phyloP scores from a whole-genome alignment of 2,888 invertebrate species.

The Thereva unica region DNA sequence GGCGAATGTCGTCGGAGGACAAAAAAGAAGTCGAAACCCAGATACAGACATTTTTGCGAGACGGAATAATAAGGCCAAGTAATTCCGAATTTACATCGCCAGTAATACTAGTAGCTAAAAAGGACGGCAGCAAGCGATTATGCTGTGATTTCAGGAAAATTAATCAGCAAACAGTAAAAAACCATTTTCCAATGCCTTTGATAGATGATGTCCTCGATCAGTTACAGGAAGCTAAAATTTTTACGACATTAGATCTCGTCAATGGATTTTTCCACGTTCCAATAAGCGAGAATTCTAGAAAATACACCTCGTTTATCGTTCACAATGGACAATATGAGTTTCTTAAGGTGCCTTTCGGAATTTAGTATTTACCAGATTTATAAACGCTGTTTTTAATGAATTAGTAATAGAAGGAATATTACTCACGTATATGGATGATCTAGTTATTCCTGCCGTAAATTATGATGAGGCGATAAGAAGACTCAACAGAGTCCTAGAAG shows the following conservation, averaged over 20 bases:
- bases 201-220: slow-evolving; percentile 46
- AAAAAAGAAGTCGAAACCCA: slow-evolving; percentile 21
- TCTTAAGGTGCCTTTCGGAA: slow-evolving; percentile 51
- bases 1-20: slow-evolving; percentile 43
- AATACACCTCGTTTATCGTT: slow-evolving; percentile 38
- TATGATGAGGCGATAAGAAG: slow-evolving; percentile 28
- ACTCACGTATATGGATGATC: slow-evolving; percentile 20
- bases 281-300: slow-evolving; percentile 30
- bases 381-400: slow-evolving; percentile 18
- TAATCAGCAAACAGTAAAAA: too few species aligned
- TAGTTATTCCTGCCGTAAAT: slow-evolving; percentile 15
- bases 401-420: slow-evolving; percentile 17
- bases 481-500: slow-evolving; percentile 1
- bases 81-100: slow-evolving; percentile 43
- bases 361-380: slow-evolving; percentile 48
- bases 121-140: slow-evolving; percentile 40
- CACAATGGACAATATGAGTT: slow-evolving; percentile 47
- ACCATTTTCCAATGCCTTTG: slow-evolving; percentile 43
- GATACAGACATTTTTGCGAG: neutral
- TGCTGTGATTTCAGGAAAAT: too few species aligned
- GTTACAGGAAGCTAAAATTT: slow-evolving; percentile 44
- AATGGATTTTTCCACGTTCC: slow-evolving; percentile 39
- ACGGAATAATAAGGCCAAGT: slow-evolving; percentile 18
- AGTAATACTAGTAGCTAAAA: slow-evolving; percentile 43
- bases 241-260: slow-evolving; percentile 34